phyloP scores from a whole-genome alignment of 2,797 vertebrate species.

The Neosalanx taihuensis region DNA sequence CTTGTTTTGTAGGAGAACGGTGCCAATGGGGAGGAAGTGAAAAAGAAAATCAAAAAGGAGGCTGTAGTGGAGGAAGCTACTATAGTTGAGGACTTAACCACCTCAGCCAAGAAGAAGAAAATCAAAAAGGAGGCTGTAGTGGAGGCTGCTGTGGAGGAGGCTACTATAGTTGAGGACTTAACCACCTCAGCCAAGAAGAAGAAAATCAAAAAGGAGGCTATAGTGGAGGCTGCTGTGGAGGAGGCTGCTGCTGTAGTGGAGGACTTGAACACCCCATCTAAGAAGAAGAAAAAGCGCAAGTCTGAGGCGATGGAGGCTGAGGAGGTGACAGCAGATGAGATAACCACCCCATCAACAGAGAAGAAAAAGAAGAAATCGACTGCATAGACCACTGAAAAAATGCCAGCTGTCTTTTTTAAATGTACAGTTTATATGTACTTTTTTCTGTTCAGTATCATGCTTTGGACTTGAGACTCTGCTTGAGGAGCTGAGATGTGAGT shows the following conservation, averaged over 20 bases:
- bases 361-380: conserved; percentile 64
- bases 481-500: background rate
- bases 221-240: background rate
- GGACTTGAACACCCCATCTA: conserved; percentile 19
- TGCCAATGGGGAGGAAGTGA: conserved; percentile 42
- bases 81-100: conserved; percentile 25
- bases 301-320: conserved; percentile 44
- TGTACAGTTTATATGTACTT: conserved; percentile 58
- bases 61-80: conserved; percentile 6
- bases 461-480: background rate
- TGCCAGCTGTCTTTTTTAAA: conserved; percentile 31
- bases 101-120: conserved; percentile 62
- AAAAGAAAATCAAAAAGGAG: conserved; percentile 70
- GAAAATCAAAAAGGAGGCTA: conserved; percentile 62
- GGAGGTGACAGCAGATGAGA: background rate
- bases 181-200: conserved; percentile 49
- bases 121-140: conserved; percentile 50
- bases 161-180: conserved; percentile 30
- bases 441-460: conserved; percentile 1
- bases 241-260: conserved; percentile 20
- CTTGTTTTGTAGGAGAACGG: conserved; percentile 35
- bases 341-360: conserved; percentile 11
- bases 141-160: background rate
- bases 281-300: conserved; percentile 46
- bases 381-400: conserved; percentile 21